Base-by-base conservation (phyloP, 2,797 vertebrate species). In the Anas georgica region DNA sequence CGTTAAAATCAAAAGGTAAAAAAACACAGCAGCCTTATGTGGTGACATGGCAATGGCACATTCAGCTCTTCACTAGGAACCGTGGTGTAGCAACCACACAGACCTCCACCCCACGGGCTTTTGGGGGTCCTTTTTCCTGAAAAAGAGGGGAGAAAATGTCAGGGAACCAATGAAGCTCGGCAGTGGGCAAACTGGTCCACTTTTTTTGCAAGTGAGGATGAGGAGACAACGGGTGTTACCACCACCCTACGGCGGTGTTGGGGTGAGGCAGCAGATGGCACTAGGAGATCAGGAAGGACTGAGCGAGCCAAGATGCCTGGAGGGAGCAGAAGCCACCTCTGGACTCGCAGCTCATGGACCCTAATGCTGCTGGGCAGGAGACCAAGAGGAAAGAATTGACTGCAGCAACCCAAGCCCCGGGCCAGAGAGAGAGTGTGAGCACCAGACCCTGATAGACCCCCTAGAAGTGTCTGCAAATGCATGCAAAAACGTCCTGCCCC, bases 161-260 rank as follows among this genome's bases (percentile, higher is more conserved):
- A 4, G 52, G 35, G 48, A 58, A 15, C 23, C 56, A 52, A 20
- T 21, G 4, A 3, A 9, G 29, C 2, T 6, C 26, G 55, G 28
- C 33, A 20, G 39, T 0, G 28, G 59, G n/a, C 48, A 39, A n/a
- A 43, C 5, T 56, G 13, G 9, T 5, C 21, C 62, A 10, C 21
- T 60, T 12, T 50, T 58, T 70, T 22, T 29, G 46, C 33, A 13
- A 48, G 46, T 2, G n/a, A 82, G 41, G 9, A 4, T 2, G 75
- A 58, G 55, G 33, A 15, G 0, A 52, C 9, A 9, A 28, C 26
- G 5, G 69, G 41, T 78, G 50, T 2, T 60, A 1, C 6, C 4
- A 35, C 5, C 46, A 9, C 14, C 13, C 17, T 15, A 2, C 0
- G 2, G 1, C 1, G 11, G 37, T 6, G 12, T 0, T 4, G 10